Percentiles rank a stretch among this genome's conserved stretches.
Conservation (phyloP, 2,113 vertebrate species). For the Corythornis cristatus region DNA sequence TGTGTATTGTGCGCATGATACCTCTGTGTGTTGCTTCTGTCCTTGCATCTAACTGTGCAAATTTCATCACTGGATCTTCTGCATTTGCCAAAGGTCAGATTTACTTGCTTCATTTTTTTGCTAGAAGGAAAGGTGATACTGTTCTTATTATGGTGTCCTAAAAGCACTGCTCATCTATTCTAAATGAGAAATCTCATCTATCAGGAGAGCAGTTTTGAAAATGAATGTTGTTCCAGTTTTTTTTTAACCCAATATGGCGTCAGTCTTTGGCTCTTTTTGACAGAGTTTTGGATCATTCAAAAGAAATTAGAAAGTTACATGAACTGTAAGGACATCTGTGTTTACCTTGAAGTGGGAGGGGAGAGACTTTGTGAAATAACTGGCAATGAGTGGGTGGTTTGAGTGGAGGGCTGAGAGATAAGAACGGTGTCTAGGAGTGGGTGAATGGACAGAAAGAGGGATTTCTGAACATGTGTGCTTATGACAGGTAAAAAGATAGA, state of each 20-base stretch:
- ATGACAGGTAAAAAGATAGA: neutral
- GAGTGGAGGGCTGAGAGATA: accelerated
- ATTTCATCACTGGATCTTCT: neutral
- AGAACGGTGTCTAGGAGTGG: neutral
- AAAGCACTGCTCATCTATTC: neutral
- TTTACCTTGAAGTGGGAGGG: neutral
- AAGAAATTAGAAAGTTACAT: neutral
- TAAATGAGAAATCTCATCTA: neutral
- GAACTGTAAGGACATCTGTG: neutral
- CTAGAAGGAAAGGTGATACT: neutral
- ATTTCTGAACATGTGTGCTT: neutral
- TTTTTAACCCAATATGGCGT: neutral
- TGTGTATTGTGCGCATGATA: neutral
- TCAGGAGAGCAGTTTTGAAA: neutral
- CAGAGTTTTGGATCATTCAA: neutral
- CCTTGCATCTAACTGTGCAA: neutral
- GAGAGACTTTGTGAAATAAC: neutral
- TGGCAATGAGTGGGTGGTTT: neutral
- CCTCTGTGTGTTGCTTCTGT: neutral
- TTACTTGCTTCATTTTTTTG: neutral
- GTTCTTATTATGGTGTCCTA: neutral
- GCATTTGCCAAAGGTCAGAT: neutral
- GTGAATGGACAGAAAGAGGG: neutral
- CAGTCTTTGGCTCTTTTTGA: neutral
- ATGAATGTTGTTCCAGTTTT: neutral